Evolutionary conservation across 2,888 invertebrate genomes (phyloP).

Genomic region (Stictocephala bisonia): DNA sequence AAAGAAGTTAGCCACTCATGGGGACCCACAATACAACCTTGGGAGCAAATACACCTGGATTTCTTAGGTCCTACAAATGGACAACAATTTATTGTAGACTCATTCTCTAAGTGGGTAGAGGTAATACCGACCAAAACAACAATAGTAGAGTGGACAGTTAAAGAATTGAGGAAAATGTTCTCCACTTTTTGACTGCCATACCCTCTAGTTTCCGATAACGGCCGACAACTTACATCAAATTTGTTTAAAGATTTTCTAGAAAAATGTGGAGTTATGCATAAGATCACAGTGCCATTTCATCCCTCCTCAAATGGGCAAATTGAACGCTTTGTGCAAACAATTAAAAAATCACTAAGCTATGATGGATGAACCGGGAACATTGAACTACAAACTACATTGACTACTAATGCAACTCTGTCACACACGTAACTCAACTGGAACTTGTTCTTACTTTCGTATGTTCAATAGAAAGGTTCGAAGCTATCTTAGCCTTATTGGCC

Average conservation of each 20-base stretch:
- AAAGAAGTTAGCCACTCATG: conserved; percentile 54
- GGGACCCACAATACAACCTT: conserved; percentile 56
- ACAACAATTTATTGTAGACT: conserved; percentile 49
- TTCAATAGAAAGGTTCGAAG: neutral
- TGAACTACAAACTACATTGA: neutral
- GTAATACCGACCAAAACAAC: conserved; percentile 52
- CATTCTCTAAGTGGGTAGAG: conserved; percentile 56
- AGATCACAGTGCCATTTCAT: neutral
- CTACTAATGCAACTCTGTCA: conserved; percentile 6
- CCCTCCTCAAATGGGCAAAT: neutral
- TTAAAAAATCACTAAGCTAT: conserved; percentile 4
- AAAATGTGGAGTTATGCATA: neutral
- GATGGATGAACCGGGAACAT: neutral
- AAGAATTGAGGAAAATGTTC: conserved; percentile 49
- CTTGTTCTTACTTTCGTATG: neutral
- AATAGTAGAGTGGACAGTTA: conserved; percentile 45
- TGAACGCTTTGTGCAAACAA: conserved; percentile 7
- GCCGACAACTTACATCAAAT: conserved; percentile 55
- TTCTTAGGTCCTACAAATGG: conserved; percentile 57
- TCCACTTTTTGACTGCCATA: conserved; percentile 53
- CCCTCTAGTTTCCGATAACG: conserved; percentile 55
- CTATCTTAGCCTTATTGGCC: neutral
- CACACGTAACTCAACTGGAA: neutral
- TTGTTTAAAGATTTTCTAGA: neutral
- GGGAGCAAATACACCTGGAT: conserved; percentile 60